Conservation (phyloP, 2,888 invertebrate species). For the Strigamia crassipes region DNA sequence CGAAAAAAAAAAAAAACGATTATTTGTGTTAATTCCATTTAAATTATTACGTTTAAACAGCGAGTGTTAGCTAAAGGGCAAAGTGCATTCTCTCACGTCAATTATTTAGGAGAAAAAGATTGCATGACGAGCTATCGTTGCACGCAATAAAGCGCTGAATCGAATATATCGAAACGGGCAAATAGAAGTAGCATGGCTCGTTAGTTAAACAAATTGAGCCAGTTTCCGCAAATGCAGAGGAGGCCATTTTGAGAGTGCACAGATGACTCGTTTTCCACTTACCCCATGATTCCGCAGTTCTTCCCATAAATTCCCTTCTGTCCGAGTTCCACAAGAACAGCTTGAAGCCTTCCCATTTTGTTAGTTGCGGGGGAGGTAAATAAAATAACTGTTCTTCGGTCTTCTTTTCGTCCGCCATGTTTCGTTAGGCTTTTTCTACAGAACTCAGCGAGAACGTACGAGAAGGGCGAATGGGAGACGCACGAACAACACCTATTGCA, state of each 20-base stretch:
- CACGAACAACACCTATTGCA: constrained; percentile 1
- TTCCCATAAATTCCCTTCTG: constrained; percentile 86
- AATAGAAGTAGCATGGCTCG: not conserved
- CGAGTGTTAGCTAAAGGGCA: not conserved
- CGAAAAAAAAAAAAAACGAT: no score
- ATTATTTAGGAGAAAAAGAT: not conserved
- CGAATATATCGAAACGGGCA: not conserved
- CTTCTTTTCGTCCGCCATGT: constrained; percentile 51
- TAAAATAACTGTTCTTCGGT: constrained; percentile 48
- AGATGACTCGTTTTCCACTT: constrained; percentile 61
- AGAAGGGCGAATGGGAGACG: constrained; percentile 7
- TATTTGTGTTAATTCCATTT: no score
- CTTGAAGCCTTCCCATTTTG: constrained; percentile 77
- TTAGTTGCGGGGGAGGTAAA: constrained; percentile 49
- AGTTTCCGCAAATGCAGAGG: constrained; percentile 43
- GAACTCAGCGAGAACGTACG: not conserved
- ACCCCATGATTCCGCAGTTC: constrained; percentile 95
- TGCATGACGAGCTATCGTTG: not conserved
- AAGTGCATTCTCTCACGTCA: constrained; percentile 1
- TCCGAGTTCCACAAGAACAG: constrained; percentile 90
- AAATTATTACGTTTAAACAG: no score
- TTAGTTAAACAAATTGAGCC: not conserved
- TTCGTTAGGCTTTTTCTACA: constrained; percentile 27
- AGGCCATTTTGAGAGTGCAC: constrained; percentile 21
- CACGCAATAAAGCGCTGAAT: not conserved